Percentiles rank a stretch among this genome's conserved stretches.
Evolutionary conservation across 2,888 invertebrate genomes (phyloP).

Genomic region (Ethmia dodecea): DNA sequence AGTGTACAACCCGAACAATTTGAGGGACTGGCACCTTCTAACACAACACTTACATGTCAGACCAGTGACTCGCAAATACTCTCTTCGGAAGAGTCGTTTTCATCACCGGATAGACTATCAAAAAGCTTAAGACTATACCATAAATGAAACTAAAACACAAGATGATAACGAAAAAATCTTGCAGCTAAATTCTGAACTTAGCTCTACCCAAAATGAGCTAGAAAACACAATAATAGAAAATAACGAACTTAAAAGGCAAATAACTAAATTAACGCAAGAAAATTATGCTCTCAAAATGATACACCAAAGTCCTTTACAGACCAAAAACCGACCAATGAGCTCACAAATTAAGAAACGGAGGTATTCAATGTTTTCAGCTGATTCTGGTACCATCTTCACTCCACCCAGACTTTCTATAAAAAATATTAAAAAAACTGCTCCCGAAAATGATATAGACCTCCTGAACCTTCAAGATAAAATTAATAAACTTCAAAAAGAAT

Average conservation of each 20-base stretch:
- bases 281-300: conserved; percentile 3
- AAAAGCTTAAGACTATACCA: not conserved
- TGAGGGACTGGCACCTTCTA: not conserved
- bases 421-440: not conserved
- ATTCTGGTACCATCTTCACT: not conserved
- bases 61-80: not conserved
- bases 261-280: conserved; percentile 4
- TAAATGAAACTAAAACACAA: not conserved
- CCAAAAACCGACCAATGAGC: not conserved
- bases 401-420: not conserved
- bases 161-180: not conserved
- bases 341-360: not conserved
- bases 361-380: not conserved
- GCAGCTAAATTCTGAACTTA: not conserved
- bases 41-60: not conserved
- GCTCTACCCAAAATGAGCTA: conserved; percentile 5
- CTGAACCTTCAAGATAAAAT: not conserved
- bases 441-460: not conserved
- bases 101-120: not conserved
- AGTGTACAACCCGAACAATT: not conserved
- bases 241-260: conserved; percentile 6
- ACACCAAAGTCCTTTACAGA: not conserved
- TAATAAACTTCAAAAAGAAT: conserved; percentile 1
- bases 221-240: conserved; percentile 7
- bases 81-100: not conserved